phyloP scores from a whole-genome alignment of 1,140 invertebrate genomes.

The Tenebrio molitor region DNA sequence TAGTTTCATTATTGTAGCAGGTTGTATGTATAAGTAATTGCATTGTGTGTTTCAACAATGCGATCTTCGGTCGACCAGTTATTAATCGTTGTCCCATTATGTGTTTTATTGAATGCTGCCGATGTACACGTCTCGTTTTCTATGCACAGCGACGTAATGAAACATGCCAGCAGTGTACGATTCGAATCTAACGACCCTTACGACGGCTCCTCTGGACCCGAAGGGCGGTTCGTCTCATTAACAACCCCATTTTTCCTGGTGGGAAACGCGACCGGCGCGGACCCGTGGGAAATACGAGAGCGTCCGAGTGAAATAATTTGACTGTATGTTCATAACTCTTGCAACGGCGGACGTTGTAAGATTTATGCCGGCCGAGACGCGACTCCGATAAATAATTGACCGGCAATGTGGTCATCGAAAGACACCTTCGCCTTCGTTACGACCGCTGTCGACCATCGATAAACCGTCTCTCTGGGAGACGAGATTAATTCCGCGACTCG shows the following conservation, averaged over 20 bases:
- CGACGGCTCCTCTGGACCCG: slow-evolving; percentile 16
- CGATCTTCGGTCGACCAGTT: slow-evolving; percentile 37
- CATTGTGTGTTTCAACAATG: slow-evolving; percentile 45
- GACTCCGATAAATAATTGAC: slow-evolving; percentile 19
- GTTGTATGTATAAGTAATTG: slow-evolving; percentile 44
- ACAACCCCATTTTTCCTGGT: not conserved
- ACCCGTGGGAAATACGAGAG: slow-evolving; percentile 20
- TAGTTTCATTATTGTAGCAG: slow-evolving; percentile 44
- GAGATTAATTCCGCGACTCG: too few species aligned
- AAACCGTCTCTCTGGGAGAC: too few species aligned
- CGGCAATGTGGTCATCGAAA: not conserved
- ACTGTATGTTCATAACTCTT: slow-evolving; percentile 24
- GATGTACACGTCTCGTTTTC: slow-evolving; percentile 35
- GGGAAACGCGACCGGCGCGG: not conserved
- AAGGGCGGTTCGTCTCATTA: not conserved
- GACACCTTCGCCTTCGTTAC: not conserved
- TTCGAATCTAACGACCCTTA: slow-evolving; percentile 24
- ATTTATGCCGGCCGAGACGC: slow-evolving; percentile 11
- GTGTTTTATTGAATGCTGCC: slow-evolving; percentile 40
- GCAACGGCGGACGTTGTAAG: slow-evolving; percentile 4
- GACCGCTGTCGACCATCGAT: not conserved
- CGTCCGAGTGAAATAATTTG: slow-evolving; percentile 20
- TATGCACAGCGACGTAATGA: slow-evolving; percentile 33
- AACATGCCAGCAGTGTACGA: slow-evolving; percentile 36
- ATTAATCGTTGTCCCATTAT: slow-evolving; percentile 46